Percentiles rank a stretch among this genome's conserved stretches.
These are phyloP conservation scores for Thaumatotibia leucotreta DNA, from an alignment of 1,140 invertebrate genomes.

Conservation along the genomic window DNA sequence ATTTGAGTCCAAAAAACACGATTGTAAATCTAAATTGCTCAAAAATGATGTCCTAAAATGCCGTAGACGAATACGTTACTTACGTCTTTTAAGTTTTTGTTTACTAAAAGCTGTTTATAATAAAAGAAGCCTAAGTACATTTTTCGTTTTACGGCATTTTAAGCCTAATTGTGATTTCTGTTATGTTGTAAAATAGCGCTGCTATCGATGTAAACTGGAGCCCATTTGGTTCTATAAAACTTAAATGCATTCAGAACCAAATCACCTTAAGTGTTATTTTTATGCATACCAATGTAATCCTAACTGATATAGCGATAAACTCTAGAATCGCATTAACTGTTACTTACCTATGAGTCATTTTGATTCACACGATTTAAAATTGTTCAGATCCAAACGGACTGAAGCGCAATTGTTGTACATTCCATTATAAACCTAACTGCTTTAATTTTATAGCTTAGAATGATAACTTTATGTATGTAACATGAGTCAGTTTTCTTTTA, in stretches of 20 bases:
- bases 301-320: neutral
- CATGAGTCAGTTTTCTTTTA: neutral
- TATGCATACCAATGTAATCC: neutral
- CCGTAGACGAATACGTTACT: neutral
- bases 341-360: neutral
- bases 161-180: neutral
- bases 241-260: neutral
- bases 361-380: neutral
- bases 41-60: neutral
- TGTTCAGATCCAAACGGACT: neutral
- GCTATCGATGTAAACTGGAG: neutral
- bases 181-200: neutral
- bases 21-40: neutral
- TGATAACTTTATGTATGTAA: neutral
- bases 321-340: neutral
- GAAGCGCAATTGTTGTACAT: neutral
- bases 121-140: neutral
- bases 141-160: neutral
- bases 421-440: neutral
- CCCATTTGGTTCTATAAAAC: neutral
- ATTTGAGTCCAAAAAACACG: neutral
- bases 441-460: neutral
- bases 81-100: neutral
- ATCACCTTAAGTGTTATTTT: neutral
- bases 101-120: neutral